Percentiles rank a stretch among this genome's conserved stretches.
phyloP scores from a whole-genome alignment of 2,797 vertebrate genomes.

The Enteromius radiatus region DNA sequence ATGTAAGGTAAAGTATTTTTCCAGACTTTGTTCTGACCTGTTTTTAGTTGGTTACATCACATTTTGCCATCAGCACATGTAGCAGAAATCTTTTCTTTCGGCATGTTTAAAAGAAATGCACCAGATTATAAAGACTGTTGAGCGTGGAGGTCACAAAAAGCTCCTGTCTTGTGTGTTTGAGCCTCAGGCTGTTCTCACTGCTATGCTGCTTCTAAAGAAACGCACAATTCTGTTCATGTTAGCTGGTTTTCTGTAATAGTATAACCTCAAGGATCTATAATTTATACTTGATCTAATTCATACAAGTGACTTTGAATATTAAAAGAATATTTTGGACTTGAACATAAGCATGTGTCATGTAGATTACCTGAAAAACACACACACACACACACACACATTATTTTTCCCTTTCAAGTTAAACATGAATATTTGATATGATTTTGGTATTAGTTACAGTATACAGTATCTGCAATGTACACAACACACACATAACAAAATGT shows the following conservation, averaged over 20 bases:
- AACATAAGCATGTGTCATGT: no score
- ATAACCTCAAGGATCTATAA: background rate
- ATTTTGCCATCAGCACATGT: conserved; percentile 9
- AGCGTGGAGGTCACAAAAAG: background rate
- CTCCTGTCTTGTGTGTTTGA: conserved; percentile 4
- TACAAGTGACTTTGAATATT: background rate
- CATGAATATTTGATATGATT: background rate
- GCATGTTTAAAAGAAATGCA: background rate
- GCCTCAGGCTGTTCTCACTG: background rate
- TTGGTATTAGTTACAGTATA: background rate
- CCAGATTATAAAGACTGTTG: background rate
- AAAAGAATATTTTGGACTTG: no score
- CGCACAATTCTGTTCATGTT: background rate
- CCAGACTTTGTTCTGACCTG: background rate
- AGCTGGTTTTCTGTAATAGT: background rate
- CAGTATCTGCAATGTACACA: background rate
- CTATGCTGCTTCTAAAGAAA: background rate
- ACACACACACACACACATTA: no score
- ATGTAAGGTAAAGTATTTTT: background rate
- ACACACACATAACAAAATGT: background rate
- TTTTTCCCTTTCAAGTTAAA: background rate
- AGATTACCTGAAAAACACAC: background rate
- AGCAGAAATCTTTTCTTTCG: conserved; percentile 5
- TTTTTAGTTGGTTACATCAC: background rate
- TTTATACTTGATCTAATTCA: background rate